Evolutionary conservation across 2,113 vertebrate genomes (phyloP), one percentile per base, ranked within the genome.

Genomic region (Galbula dea): DNA sequence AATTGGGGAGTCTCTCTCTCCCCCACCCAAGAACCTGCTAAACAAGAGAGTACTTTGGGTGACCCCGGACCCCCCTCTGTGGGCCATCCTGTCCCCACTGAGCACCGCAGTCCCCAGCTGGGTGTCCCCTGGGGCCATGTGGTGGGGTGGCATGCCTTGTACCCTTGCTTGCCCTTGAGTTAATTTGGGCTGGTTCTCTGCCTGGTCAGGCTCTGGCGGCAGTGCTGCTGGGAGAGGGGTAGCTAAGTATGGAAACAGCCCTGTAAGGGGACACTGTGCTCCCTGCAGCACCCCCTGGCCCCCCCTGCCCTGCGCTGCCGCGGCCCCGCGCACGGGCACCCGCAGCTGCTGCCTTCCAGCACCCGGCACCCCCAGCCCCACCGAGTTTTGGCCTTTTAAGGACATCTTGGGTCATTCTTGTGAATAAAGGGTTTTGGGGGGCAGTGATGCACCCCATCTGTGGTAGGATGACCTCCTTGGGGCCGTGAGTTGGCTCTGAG

Each of bases 101-200:
- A 62, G 14, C 73, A 11, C 27, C 39, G 36, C 20, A 1, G 23
- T 41, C 43, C 51, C 26, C 19, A 10, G 30, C 59, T 11, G 58
- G 80, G 78, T 3, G 82, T 72, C 83, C 55, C 51, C 2, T 7
- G 62, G 61, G 57, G 66, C 67, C 52, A 15, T 7, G 27, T 5
- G 5, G 63, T 7, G 26, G 49, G 36, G 73, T 3, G 65, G 58
- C 87, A 58, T 52, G 30, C 32, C 72, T 3, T 20, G 72, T 98
- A 97, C 97, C 98, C 98, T 98, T 98, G 98, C 92, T 97, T 97
- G 98, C 90, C 98, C 98, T 98, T 98, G 98, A 98, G 98, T 98
- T 98, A 98, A 98, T 98, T 98, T 90, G 97, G 97, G 97, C 97
- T 3, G 73, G 57, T 62, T 55, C 91, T 89, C 89, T 78, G 93